These are phyloP conservation scores for Dolichallabes microphthalmus DNA, from an alignment of 2,113 vertebrate genomes.

Conservation along the genomic window DNA sequence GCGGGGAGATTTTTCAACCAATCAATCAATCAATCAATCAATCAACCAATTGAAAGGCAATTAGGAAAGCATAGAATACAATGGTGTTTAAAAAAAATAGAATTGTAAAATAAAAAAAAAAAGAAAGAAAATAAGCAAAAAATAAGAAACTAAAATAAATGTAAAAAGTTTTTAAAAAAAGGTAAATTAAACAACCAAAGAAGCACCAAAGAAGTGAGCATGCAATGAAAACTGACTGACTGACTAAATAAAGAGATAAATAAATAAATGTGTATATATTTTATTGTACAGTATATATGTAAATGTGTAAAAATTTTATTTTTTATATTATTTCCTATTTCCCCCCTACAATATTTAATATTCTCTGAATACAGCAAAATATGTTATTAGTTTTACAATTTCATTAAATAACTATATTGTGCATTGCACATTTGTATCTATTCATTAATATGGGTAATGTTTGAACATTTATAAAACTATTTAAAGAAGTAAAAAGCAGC, in stretches of 20 bases:
- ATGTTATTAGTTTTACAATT: neutral
- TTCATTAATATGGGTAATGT: neutral
- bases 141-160: neutral
- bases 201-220: neutral
- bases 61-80: neutral
- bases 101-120: neutral
- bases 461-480: neutral
- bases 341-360: neutral
- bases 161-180: neutral
- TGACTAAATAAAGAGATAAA: neutral
- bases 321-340: neutral
- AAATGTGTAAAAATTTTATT: too few species aligned
- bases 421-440: too few species aligned
- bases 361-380: neutral
- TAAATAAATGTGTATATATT: neutral
- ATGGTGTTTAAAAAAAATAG: neutral
- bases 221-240: neutral
- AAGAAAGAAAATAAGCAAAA: neutral
- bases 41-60: too few species aligned
- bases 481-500: neutral
- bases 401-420: neutral
- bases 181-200: neutral
- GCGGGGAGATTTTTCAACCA: neutral
- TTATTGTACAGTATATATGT: neutral
- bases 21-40: neutral